phyloP scores from a whole-genome alignment of 1,140 invertebrate species.

The Atta cephalotes region DNA sequence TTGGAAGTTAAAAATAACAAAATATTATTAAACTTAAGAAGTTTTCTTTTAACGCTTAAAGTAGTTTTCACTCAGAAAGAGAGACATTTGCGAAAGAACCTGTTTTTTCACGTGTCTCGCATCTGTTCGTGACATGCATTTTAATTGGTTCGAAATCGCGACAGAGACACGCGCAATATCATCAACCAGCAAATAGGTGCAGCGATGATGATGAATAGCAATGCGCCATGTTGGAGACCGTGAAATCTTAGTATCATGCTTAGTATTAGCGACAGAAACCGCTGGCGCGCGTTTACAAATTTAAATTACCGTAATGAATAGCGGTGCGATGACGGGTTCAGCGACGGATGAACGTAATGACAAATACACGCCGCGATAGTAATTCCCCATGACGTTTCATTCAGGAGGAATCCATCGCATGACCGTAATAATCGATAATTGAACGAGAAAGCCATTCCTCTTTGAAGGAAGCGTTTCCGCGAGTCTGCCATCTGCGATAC shows the following conservation, averaged over 20 bases:
- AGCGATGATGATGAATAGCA: conserved; percentile 27
- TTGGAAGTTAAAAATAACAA: too few species aligned
- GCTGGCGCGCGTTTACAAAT: conserved; percentile 42
- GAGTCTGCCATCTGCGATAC: background rate
- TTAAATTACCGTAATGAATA: conserved; percentile 46
- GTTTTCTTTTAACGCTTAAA: background rate
- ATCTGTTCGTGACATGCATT: background rate
- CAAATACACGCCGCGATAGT: conserved; percentile 30
- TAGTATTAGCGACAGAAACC: conserved; percentile 33
- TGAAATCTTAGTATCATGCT: conserved; percentile 8
- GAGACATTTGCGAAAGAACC: too few species aligned
- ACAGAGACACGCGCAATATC: background rate
- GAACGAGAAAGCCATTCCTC: conserved; percentile 7
- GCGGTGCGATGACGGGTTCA: conserved; percentile 28
- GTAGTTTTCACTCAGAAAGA: too few species aligned
- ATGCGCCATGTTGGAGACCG: background rate
- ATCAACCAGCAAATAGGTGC: conserved; percentile 23
- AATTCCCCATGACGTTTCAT: conserved; percentile 31
- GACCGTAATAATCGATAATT: conserved; percentile 53
- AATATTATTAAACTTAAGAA: too few species aligned
- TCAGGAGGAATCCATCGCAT: conserved; percentile 36
- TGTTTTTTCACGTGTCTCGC: background rate
- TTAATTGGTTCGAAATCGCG: conserved; percentile 15
- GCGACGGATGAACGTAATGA: conserved; percentile 48
- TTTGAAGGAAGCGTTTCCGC: conserved; percentile 19